Conservation (phyloP, 2,113 vertebrate species). For the Pollachius pollachius region DNA sequence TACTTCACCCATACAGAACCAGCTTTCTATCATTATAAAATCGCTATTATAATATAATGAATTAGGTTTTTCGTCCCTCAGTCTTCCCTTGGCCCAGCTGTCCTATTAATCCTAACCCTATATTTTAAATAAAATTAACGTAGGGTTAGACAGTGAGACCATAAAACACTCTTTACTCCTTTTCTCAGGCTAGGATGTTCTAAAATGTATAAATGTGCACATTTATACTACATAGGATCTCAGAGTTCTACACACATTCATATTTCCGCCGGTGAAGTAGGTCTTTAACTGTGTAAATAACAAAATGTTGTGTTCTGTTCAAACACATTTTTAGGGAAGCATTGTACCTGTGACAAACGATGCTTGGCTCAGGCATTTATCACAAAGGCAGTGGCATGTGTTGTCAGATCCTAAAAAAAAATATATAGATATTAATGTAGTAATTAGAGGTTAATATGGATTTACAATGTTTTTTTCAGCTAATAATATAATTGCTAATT, state of each 20-base stretch:
- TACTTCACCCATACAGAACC: not conserved
- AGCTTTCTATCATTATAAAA: not conserved
- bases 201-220: too few species aligned
- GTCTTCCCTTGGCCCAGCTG: too few species aligned
- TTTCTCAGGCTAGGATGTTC: too few species aligned
- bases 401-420: conserved; percentile 22
- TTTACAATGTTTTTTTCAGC: not conserved
- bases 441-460: not conserved
- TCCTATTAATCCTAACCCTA: too few species aligned
- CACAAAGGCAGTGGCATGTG: conserved; percentile 32
- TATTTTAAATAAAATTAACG: too few species aligned
- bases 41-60: too few species aligned
- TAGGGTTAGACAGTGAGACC: too few species aligned
- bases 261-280: not conserved
- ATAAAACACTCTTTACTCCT: too few species aligned
- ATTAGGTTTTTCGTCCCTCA: too few species aligned
- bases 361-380: conserved; percentile 25
- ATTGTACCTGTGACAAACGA: conserved; percentile 21
- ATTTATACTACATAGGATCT: too few species aligned
- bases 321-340: conserved; percentile 7
- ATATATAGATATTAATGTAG: conserved; percentile 1
- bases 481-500: too few species aligned
- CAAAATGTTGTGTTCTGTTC: too few species aligned
- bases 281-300: not conserved
- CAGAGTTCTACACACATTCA: not conserved